Conservation (phyloP, 2,797 vertebrate species). For the Cottoperca gobio region DNA sequence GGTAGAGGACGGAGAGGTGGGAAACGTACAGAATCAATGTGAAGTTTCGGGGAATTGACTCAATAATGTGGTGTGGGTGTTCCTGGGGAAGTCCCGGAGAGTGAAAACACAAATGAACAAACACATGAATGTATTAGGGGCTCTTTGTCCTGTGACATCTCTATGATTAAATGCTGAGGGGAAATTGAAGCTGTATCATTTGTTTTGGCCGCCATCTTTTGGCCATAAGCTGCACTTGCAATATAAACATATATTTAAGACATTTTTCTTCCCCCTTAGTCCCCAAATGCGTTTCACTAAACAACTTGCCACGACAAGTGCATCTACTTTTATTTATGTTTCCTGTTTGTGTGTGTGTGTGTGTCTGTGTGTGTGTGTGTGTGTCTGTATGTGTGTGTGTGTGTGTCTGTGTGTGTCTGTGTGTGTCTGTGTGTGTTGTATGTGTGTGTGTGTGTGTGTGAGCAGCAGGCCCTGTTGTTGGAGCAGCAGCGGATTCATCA, state of each 20-base stretch:
- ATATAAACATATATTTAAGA: background rate
- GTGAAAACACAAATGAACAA: background rate
- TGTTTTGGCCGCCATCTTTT: conserved; percentile 72
- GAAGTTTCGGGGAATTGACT: conserved; percentile 29
- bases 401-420: too few species aligned
- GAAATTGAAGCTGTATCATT: conserved; percentile 5
- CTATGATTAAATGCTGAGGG: conserved; percentile 22
- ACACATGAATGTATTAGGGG: conserved; percentile 18
- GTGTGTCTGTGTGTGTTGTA: background rate
- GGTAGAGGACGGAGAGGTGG: conserved; percentile 72
- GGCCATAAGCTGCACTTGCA: conserved; percentile 53
- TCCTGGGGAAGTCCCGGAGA: conserved; percentile 27
- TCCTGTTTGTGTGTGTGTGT: conserved; percentile 3
- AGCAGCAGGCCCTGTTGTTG: conserved; percentile 94
- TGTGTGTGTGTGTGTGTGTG: conserved; percentile 15
- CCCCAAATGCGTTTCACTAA: background rate
- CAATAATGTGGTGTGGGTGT: conserved; percentile 3
- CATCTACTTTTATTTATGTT: background rate
- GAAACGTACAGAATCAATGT: conserved; percentile 20
- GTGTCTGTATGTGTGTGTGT: background rate
- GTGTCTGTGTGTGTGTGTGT: conserved; percentile 20
- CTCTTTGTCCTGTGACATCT: background rate
- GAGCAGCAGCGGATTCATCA: conserved; percentile 98
- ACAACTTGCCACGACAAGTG: background rate
- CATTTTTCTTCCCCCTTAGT: background rate